Evolutionary conservation across 2,113 vertebrate species (phyloP).

Genomic region (Platycercus adscitus): DNA sequence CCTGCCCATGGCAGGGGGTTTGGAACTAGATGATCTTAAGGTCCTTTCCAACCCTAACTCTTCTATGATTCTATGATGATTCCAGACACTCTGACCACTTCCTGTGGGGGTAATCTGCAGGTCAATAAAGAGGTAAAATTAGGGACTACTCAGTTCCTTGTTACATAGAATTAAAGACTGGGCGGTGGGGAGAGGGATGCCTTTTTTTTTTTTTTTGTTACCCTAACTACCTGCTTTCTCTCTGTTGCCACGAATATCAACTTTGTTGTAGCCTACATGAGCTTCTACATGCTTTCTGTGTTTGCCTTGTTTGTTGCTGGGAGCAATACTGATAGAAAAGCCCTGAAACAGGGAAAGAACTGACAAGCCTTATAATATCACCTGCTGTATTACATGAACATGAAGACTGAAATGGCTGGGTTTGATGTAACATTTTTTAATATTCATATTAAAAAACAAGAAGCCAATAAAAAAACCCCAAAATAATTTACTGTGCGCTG

Average conservation of each 20-base stretch:
- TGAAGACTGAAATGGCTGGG: not conserved
- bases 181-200: too few relatives aligned
- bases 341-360: not conserved
- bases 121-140: not conserved
- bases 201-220: rapidly evolving
- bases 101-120: not conserved
- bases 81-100: not conserved
- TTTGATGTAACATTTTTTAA: not conserved
- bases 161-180: not conserved
- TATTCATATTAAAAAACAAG: not conserved
- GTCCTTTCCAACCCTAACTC: too few relatives aligned
- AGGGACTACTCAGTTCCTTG: not conserved
- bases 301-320: not conserved
- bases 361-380: not conserved
- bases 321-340: not conserved
- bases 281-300: not conserved
- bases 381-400: not conserved
- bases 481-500: not conserved
- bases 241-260: not conserved
- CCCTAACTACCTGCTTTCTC: rapidly evolving
- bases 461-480: not conserved
- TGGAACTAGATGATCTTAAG: too few relatives aligned
- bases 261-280: not conserved
- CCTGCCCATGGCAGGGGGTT: too few relatives aligned
- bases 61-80: not conserved